Evolutionary conservation across 2,888 invertebrate species (phyloP).

Genomic region (Lasius fuliginosus): DNA sequence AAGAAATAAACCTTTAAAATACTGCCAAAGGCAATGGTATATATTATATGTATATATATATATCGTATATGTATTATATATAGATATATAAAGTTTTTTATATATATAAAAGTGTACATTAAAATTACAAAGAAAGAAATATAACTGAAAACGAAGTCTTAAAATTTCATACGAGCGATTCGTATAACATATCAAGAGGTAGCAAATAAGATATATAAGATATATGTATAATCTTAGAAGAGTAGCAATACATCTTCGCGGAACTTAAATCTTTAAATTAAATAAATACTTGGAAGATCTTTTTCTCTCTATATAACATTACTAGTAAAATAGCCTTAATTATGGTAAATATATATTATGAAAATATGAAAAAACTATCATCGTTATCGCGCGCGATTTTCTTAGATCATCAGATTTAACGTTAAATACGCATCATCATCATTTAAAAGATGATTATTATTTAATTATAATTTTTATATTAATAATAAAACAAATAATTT

Average conservation of each 20-base stretch:
- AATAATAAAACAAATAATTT: background rate
- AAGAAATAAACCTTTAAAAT: constrained; percentile 8
- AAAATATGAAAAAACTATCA: background rate
- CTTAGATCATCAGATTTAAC: background rate
- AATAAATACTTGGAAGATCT: constrained; percentile 18
- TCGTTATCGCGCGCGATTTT: background rate
- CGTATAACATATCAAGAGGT: constrained; percentile 3
- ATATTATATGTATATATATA: background rate
- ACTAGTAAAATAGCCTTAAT: background rate
- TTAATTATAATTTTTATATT: background rate
- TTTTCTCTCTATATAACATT: background rate
- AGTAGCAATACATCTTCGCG: background rate
- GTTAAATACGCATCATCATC: background rate
- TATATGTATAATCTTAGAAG: constrained; percentile 30
- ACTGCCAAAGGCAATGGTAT: background rate
- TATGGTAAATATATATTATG: background rate
- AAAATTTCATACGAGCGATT: constrained; percentile 16
- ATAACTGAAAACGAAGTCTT: constrained; percentile 8
- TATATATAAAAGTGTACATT: background rate
- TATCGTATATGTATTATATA: background rate
- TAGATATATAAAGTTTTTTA: background rate
- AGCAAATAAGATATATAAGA: background rate
- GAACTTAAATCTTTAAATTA: background rate
- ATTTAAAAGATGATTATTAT: background rate
- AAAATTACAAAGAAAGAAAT: constrained; percentile 21